Conservation (phyloP, 2,888 invertebrate species). For the Tetranychus truncatus region DNA sequence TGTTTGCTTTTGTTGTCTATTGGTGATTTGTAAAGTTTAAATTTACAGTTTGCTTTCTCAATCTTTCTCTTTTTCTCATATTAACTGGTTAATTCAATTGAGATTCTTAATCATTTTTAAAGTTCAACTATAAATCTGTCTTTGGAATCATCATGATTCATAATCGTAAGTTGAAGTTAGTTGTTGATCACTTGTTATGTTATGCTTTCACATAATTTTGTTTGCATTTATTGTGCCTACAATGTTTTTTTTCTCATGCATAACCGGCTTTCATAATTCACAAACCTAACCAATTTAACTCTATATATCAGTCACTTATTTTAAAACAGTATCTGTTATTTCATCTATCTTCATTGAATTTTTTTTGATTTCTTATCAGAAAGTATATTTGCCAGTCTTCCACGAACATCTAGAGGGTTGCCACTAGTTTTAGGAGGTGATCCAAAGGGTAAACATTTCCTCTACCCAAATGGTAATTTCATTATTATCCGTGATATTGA, state of each 20-base stretch:
- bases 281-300: no score
- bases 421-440: conserved; percentile 85
- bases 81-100: not conserved
- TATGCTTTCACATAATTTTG: not conserved
- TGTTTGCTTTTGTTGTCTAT: not conserved
- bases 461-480: conserved; percentile 92
- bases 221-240: not conserved
- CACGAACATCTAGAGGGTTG: conserved; percentile 79
- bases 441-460: conserved; percentile 87
- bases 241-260: no score
- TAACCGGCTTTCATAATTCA: no score
- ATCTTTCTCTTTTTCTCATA: not conserved
- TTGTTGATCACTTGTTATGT: no score
- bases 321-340: not conserved
- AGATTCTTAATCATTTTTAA: no score
- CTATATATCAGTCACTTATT: not conserved
- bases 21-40: not conserved
- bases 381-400: conserved; percentile 54
- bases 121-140: not conserved
- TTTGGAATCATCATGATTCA: not conserved
- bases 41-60: not conserved
- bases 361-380: conserved; percentile 32
- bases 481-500: conserved; percentile 92
- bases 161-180: not conserved
- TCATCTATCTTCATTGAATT: not conserved